Evolutionary conservation across 2,888 invertebrate species (phyloP), one percentile per base, ranked within the genome.

Genomic region (Nematopogon swammerdamellus): DNA sequence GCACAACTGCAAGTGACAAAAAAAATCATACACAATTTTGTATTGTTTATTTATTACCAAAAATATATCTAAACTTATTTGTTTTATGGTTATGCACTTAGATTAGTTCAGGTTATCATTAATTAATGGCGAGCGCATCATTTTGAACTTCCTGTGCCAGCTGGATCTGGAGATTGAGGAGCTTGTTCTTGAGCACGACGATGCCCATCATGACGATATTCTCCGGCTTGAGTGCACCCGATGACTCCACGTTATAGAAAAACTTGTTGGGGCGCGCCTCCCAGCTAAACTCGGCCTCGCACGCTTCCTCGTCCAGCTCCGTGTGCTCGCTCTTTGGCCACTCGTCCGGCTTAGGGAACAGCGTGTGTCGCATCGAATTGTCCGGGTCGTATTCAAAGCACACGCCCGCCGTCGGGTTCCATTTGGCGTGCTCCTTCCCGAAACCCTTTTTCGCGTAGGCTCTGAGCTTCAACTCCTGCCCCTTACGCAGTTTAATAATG

Each of bases 361-460:
- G 79, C 2, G 98, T 99, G 64, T 99, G 99, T 43, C 95, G 82
- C 86, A 99, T 91, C 0, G 91, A 81, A 77, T 99, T 99, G 65
- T 99, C 99, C 0, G 99, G 99, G 75, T 99, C 99, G 75, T 99
- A 99, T 71, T 99, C 99, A 72, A 99, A 99, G 48, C 92, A 91
- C 1, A 99, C 97, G 44, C 97, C 97, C 47, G 95, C 94, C 0
- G 99, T 99, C 2, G 99, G 99, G 77, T 98, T 99, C 99, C 99
- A 99, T 71, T 99, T 99, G 0, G 99, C 99, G 77, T 99, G 99
- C 67, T 99, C 99, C 65, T 99, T 99, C 1, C 97, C 96, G 77
- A 96, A 95, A 8, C 86, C 86, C 80, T 99, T 99, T 62, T 97
- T 96, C 0, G 98, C 99, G 77, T 95, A 98, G 1, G 97, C 98